Conservation (phyloP, 2,113 vertebrate genomes). For the Ibidorhyncha struthersii region DNA sequence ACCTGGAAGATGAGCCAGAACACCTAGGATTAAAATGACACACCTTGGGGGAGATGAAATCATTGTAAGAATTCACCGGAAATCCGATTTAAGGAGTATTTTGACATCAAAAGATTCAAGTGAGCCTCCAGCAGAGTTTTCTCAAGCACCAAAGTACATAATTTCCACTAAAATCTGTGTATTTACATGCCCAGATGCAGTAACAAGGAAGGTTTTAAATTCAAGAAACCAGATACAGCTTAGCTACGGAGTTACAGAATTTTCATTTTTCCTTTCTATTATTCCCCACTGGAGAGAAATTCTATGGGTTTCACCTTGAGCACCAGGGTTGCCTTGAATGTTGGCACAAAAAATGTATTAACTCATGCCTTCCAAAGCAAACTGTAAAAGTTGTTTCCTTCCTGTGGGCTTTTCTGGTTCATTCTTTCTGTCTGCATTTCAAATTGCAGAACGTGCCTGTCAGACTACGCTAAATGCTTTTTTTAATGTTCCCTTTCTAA, state of each 20-base stretch:
- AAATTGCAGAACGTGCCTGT: background rate
- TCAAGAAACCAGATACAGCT: background rate
- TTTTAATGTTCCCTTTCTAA: background rate
- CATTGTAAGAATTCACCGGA: background rate
- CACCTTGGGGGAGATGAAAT: background rate
- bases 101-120: background rate
- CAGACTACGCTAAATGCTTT: background rate
- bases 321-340: background rate
- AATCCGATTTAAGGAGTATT: background rate
- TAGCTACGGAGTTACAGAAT: background rate
- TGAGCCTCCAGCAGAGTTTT: background rate
- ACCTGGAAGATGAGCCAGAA: background rate
- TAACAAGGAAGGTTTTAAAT: background rate
- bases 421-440: background rate
- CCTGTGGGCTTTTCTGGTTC: background rate
- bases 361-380: background rate
- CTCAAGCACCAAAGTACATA: background rate
- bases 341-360: background rate
- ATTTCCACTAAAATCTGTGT: background rate
- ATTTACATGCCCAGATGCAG: background rate
- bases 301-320: background rate
- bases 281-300: background rate
- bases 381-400: background rate
- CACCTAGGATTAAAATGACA: constrained; percentile 13
- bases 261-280: background rate